Evolutionary conservation across 2,888 invertebrate genomes (phyloP).

Genomic region (Teleogryllus oceanicus): DNA sequence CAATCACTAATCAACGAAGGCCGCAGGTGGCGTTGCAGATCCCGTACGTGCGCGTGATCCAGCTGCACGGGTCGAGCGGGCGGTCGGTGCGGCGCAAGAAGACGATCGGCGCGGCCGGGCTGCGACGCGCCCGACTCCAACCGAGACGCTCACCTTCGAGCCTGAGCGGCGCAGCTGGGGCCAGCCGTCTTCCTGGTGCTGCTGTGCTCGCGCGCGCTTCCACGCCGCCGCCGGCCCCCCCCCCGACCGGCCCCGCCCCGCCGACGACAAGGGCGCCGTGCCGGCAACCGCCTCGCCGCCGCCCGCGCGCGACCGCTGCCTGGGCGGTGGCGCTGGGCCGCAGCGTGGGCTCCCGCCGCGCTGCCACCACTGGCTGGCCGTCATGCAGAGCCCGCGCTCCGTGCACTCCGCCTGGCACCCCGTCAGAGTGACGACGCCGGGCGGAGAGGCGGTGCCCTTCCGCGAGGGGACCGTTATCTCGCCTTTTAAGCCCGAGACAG

Average conservation of each 20-base stretch:
- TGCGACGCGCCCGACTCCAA: slow-evolving; percentile 47
- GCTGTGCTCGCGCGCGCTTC: slow-evolving; percentile 20
- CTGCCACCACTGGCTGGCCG: slow-evolving; percentile 48
- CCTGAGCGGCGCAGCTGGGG: slow-evolving; percentile 46
- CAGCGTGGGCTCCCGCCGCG: slow-evolving; percentile 46
- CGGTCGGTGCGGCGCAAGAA: slow-evolving; percentile 48
- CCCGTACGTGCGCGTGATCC: slow-evolving; percentile 48
- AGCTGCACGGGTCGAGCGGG: slow-evolving; percentile 48
- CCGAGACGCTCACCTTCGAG: slow-evolving; percentile 51
- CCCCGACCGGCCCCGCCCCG: too few species aligned
- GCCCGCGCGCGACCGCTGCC: slow-evolving; percentile 41
- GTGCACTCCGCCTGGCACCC: slow-evolving; percentile 48
- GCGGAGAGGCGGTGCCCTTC: too few species aligned
- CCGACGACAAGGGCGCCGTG: neutral
- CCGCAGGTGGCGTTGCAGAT: slow-evolving; percentile 42
- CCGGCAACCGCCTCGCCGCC: neutral
- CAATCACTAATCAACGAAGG: too few species aligned
- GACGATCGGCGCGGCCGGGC: slow-evolving; percentile 44
- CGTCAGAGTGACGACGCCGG: slow-evolving; percentile 40
- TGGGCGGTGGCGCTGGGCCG: slow-evolving; percentile 48
- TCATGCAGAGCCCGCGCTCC: slow-evolving; percentile 47
- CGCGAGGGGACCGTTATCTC: too few species aligned
- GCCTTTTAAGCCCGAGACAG: too few species aligned
- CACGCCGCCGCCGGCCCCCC: slow-evolving; percentile 41
- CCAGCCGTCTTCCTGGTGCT: slow-evolving; percentile 46